Evolutionary conservation across 2,113 vertebrate genomes (phyloP), one percentile per base, ranked within the genome.

Genomic region (Sardina pilchardus): DNA sequence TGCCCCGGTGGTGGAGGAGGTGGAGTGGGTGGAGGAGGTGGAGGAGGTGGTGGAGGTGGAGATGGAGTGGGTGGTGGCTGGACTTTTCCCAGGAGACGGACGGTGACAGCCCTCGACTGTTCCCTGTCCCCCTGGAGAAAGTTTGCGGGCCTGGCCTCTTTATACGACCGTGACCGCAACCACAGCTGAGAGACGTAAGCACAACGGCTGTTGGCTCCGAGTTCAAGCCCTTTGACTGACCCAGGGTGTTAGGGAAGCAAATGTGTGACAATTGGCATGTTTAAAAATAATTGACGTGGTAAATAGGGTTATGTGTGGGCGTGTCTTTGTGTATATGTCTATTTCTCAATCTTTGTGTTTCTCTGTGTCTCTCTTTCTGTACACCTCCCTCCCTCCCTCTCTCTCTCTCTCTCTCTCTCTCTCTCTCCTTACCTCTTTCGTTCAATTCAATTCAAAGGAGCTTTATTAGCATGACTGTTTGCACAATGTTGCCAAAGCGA

Each of bases 261-360:
- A 71, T 71, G 63, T 71, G 63, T 71, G 63, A 71, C 71, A 78
- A 78, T 78, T 78, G 71, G 12, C 71, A 78, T 78, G 71, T 78
- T 78, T 78, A 78, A 78, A 78, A 78, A 78, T 78, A 78, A 39
- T 78, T 17, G 36, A 7, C 34, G 26, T 78, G 39, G 39, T 78
- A 16, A 78, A 78, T 36, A 12, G 36, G 71, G 71, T 30, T 67
- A 30, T 17, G 9, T 39, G 12, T 78, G n/a, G 63, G 63, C 34
- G 63, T 71, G 63, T 7, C 9, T 30, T n/a, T 71, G 26, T 78
- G 26, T 36, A 16, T 36, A 10, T 75, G 26, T 78, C 30, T 5
- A 2, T 78, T 34, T 78, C 30, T 78, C 30, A 16, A 4, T 78
- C 71, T 78, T 8, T 36, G 0, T 34, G 10, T 30, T 7, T 75